Conservation (phyloP, 2,113 vertebrate species). For the Coreoperca whiteheadi region DNA sequence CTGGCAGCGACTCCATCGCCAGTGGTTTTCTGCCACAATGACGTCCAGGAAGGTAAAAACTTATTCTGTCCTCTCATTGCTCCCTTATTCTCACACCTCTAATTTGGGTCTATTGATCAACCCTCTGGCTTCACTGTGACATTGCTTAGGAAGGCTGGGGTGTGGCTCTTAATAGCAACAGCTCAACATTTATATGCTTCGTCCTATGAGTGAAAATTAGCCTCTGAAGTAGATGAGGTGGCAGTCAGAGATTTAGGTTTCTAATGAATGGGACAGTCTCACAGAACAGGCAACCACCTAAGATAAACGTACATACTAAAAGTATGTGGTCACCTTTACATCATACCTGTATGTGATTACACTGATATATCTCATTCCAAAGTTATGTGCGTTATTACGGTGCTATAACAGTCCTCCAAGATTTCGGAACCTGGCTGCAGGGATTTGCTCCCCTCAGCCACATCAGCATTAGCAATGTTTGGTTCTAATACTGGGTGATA, state of each 20-base stretch:
- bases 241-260: not conserved
- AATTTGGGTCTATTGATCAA: slow-evolving; percentile 13
- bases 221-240: not conserved
- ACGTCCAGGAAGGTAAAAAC: slow-evolving; percentile 93
- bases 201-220: slow-evolving; percentile 7
- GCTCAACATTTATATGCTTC: slow-evolving; percentile 34
- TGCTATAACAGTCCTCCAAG: not conserved
- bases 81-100: not conserved
- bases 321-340: not conserved
- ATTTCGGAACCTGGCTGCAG: not conserved
- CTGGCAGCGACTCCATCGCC: slow-evolving; percentile 89
- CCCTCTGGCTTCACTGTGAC: slow-evolving; percentile 6
- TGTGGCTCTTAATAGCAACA: slow-evolving; percentile 39
- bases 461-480: not conserved
- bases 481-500: not conserved
- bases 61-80: not conserved
- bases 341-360: not conserved
- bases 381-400: no score
- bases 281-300: not conserved
- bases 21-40: slow-evolving; percentile 97
- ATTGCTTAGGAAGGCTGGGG: not conserved
- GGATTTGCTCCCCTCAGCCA: not conserved
- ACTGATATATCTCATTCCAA: not conserved
- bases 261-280: not conserved
- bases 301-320: not conserved